These are phyloP conservation scores for Bombus breviceps DNA, from an alignment of 1,140 invertebrate genomes.

Conservation along the genomic window DNA sequence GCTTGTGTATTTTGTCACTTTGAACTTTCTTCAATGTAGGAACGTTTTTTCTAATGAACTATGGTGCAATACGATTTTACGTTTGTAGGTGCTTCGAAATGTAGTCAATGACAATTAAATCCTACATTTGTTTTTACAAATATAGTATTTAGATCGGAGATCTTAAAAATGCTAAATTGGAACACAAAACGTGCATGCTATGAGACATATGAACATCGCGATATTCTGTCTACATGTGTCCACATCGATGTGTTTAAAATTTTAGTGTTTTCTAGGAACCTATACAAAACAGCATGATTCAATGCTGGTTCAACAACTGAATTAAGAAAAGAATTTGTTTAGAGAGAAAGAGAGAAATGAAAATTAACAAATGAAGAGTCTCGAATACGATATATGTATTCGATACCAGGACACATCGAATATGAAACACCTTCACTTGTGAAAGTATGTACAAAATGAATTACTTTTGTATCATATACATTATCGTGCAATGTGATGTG, in stretches of 20 bases:
- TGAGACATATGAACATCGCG: not conserved
- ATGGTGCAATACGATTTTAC: slow-evolving; percentile 50
- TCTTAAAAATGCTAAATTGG: slow-evolving; percentile 23
- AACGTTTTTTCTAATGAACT: not conserved
- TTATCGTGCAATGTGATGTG: slow-evolving; percentile 44
- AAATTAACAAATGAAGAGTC: slow-evolving; percentile 7
- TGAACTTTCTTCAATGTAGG: not conserved
- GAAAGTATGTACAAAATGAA: slow-evolving; percentile 76
- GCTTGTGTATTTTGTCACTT: slow-evolving; percentile 14
- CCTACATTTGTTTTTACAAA: slow-evolving; percentile 15
- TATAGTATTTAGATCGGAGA: slow-evolving; percentile 22
- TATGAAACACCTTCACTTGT: slow-evolving; percentile 41
- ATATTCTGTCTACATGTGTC: not conserved
- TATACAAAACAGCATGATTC: not conserved
- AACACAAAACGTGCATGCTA: not conserved
- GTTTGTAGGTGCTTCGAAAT: slow-evolving; percentile 42
- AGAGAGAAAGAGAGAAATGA: not conserved
- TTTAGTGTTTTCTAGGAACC: slow-evolving; percentile 21
- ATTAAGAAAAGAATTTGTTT: not conserved
- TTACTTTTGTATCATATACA: slow-evolving; percentile 73
- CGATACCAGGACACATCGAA: slow-evolving; percentile 13
- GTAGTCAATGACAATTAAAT: not conserved
- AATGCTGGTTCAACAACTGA: slow-evolving; percentile 21
- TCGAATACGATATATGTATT: slow-evolving; percentile 38
- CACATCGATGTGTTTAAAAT: slow-evolving; percentile 1